Evolutionary conservation across 1,140 invertebrate genomes (phyloP).

Genomic region (Epicauta chinensis): DNA sequence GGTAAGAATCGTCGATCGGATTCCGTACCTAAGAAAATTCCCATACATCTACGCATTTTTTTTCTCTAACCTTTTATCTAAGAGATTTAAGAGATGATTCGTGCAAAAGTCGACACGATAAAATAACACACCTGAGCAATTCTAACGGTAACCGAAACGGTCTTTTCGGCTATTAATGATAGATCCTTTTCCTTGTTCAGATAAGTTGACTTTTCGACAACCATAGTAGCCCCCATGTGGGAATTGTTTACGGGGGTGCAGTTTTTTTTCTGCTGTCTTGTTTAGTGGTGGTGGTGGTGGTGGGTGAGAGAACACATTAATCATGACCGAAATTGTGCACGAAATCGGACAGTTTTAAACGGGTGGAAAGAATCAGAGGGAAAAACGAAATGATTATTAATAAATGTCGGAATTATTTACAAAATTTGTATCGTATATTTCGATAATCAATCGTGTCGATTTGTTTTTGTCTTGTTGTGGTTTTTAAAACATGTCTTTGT

Average conservation of each 20-base stretch:
- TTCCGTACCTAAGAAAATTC: too few relatives aligned
- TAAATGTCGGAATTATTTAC: neutral
- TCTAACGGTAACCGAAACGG: conserved; percentile 10
- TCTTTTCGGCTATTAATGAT: conserved; percentile 18
- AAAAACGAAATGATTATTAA: neutral
- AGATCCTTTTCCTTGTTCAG: conserved; percentile 18
- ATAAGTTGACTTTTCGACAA: conserved; percentile 25
- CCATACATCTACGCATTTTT: too few relatives aligned
- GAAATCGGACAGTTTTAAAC: neutral
- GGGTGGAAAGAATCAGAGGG: neutral
- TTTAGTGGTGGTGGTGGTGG: too few relatives aligned
- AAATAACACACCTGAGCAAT: conserved; percentile 11
- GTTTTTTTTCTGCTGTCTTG: too few relatives aligned
- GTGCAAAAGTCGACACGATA: conserved; percentile 21
- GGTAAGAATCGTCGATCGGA: too few relatives aligned
- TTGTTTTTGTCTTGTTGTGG: too few relatives aligned
- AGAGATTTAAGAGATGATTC: neutral
- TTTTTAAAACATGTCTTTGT: too few relatives aligned
- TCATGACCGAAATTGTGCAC: conserved; percentile 1
- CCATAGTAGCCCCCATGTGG: conserved; percentile 22
- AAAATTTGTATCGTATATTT: neutral
- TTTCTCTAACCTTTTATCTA: too few relatives aligned
- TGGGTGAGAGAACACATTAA: conserved; percentile 16
- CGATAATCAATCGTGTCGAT: too few relatives aligned
- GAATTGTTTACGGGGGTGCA: conserved; percentile 12